Evolutionary conservation across 2,888 invertebrate species (phyloP).

Genomic region (Hemicrepidius hirtus): DNA sequence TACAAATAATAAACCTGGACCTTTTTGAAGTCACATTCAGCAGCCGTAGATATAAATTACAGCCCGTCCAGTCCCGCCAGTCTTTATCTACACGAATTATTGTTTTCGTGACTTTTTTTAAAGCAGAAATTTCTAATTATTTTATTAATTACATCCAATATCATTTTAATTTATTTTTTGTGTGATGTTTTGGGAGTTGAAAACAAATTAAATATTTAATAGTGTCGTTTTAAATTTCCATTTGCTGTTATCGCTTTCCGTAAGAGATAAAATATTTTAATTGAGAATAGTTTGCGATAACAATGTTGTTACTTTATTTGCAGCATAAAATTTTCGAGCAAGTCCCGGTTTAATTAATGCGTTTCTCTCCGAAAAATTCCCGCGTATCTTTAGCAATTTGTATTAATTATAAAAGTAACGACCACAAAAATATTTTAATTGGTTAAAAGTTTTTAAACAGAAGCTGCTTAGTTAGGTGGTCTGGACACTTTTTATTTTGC

Average conservation of each 20-base stretch:
- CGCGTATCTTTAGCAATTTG: constrained; percentile 65
- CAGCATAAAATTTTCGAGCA: constrained; percentile 36
- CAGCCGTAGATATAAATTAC: constrained; percentile 33
- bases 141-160: background rate
- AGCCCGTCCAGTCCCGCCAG: background rate
- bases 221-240: constrained; percentile 20
- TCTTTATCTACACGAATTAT: background rate
- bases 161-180: constrained; percentile 16
- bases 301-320: constrained; percentile 36
- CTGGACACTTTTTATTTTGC: constrained; percentile 52
- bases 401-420: constrained; percentile 66
- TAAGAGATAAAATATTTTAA: constrained; percentile 36
- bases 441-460: constrained; percentile 57
- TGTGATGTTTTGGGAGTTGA: background rate
- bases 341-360: constrained; percentile 50
- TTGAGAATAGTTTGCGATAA: constrained; percentile 36
- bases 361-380: constrained; percentile 52
- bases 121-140: background rate
- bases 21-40: constrained; percentile 43
- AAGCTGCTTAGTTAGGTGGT: constrained; percentile 59
- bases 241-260: constrained; percentile 12
- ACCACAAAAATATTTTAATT: constrained; percentile 67
- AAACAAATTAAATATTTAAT: constrained; percentile 31
- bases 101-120: background rate
- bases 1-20: constrained; percentile 49